These are phyloP conservation scores for Podocnemis expansa DNA, from an alignment of 2,113 vertebrate genomes.

Conservation along the genomic window DNA sequence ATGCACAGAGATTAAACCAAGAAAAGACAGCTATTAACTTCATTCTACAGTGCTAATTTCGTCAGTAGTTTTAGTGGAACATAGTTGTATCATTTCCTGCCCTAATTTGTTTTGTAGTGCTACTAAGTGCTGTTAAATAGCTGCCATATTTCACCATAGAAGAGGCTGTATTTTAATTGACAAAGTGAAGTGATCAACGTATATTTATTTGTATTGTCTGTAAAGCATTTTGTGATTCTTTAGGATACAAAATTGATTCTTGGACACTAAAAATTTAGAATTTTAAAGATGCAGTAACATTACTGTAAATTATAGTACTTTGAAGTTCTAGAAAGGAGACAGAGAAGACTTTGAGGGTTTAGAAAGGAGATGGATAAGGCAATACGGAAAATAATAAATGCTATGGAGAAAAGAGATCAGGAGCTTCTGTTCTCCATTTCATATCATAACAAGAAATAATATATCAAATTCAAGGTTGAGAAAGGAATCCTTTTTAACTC, in stretches of 20 bases:
- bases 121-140: not conserved
- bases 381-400: not conserved
- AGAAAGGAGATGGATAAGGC: not conserved
- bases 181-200: not conserved
- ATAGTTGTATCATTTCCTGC: fast-evolving
- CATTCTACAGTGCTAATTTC: not conserved
- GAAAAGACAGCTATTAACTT: fast-evolving
- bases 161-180: not conserved
- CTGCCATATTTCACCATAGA: not conserved
- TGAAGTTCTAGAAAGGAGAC: not conserved
- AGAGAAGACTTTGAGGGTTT: fast-evolving
- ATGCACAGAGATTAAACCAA: not conserved
- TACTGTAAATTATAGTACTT: not conserved
- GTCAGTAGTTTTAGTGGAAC: fast-evolving
- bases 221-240: not conserved
- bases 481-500: not conserved
- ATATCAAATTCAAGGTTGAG: not conserved
- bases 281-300: not conserved
- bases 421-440: not conserved
- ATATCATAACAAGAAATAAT: not conserved
- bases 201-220: not conserved
- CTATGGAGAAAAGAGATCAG: fast-evolving
- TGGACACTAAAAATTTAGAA: not conserved
- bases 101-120: not conserved
- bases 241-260: not conserved